A percentile compares a stretch with the other conserved stretches of the same genome.
Evolutionary conservation across 2,888 invertebrate genomes (phyloP).

Genomic region (Chymomyza fuscimana): DNA sequence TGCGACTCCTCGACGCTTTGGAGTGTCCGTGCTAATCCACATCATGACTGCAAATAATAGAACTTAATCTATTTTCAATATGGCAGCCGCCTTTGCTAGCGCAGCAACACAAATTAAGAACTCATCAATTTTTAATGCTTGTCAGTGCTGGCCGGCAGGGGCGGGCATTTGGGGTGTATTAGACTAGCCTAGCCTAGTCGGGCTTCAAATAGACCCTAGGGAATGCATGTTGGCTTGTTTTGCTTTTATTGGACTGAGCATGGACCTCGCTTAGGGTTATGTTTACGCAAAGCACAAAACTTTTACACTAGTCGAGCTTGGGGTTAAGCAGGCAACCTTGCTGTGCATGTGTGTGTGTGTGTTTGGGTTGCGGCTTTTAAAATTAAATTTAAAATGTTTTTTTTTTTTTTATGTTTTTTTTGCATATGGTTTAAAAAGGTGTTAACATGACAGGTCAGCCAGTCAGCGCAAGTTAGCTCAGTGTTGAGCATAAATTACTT

Average conservation of each 20-base stretch:
- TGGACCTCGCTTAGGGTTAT: slow-evolving; percentile 58
- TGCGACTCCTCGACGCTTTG: background rate
- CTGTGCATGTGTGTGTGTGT: slow-evolving; percentile 22
- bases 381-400: slow-evolving; percentile 27
- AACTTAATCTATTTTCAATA: slow-evolving; percentile 77
- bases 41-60: slow-evolving; percentile 76
- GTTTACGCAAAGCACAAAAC: slow-evolving; percentile 64
- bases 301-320: slow-evolving; percentile 51
- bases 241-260: slow-evolving; percentile 22
- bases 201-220: slow-evolving; percentile 65
- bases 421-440: slow-evolving; percentile 6
- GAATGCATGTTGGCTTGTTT: slow-evolving; percentile 31
- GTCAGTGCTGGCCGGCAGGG: slow-evolving; percentile 32
- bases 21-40: slow-evolving; percentile 71
- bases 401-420: background rate
- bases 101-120: slow-evolving; percentile 74
- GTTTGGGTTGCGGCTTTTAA: slow-evolving; percentile 32
- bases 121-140: slow-evolving; percentile 74
- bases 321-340: background rate
- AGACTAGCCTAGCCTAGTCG: slow-evolving; percentile 13
- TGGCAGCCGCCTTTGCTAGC: slow-evolving; percentile 43
- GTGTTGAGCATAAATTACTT: background rate
- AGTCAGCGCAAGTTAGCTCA: background rate
- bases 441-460: slow-evolving; percentile 19
- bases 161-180: slow-evolving; percentile 7